Conservation (phyloP, 2,113 vertebrate species). For the Collichthys lucidus region DNA sequence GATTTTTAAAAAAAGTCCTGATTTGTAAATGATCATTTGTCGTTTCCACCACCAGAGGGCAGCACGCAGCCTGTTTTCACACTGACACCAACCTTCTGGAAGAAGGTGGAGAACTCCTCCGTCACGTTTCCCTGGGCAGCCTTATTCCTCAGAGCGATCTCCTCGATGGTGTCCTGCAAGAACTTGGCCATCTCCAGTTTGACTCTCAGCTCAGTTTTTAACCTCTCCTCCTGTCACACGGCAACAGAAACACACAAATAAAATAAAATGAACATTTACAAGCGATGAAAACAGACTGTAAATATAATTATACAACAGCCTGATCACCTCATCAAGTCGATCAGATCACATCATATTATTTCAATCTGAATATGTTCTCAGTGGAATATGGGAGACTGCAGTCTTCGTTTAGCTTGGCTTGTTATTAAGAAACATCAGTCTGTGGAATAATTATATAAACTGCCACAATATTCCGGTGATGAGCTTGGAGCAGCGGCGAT, state of each 20-base stretch:
- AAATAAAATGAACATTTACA: background rate
- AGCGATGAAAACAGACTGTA: too few species aligned
- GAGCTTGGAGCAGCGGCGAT: background rate
- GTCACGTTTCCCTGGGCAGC: slow-evolving; percentile 90
- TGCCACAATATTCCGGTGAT: background rate
- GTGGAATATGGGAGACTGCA: background rate
- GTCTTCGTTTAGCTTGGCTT: background rate
- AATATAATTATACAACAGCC: too few species aligned
- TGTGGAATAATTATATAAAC: background rate
- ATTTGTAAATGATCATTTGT: background rate
- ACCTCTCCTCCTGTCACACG: slow-evolving; percentile 87
- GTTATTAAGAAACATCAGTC: too few species aligned
- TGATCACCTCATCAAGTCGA: background rate
- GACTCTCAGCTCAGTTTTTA: slow-evolving; percentile 96
- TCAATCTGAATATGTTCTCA: background rate
- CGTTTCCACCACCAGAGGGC: slow-evolving; percentile 44
- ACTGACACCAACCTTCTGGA: slow-evolving; percentile 91
- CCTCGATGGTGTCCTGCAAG: slow-evolving; percentile 98
- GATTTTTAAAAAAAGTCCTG: background rate
- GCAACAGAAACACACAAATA: too few species aligned
- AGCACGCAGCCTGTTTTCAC: background rate
- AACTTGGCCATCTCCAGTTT: slow-evolving; percentile 99
- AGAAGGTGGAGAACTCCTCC: slow-evolving; percentile 95
- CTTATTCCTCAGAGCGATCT: slow-evolving; percentile 97
- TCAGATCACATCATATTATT: background rate